phyloP scores from a whole-genome alignment of 2,888 invertebrate species.

The Metopia argyrocephala region DNA sequence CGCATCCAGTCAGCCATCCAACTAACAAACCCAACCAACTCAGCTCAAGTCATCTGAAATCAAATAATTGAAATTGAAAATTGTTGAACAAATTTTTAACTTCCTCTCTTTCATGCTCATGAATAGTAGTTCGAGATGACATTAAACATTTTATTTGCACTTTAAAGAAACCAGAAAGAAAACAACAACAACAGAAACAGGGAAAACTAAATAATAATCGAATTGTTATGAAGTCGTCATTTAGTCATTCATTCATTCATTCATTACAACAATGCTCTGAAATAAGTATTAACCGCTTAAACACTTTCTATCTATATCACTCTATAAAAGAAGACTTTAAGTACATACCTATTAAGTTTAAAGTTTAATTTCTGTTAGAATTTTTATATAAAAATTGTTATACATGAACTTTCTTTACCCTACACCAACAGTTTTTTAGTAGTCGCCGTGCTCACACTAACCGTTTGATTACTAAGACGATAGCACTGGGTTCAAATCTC shows the following conservation, averaged over 20 bases:
- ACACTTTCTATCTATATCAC: neutral
- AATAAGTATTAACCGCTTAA: neutral
- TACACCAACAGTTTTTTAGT: neutral
- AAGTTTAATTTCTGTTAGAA: conserved; percentile 40
- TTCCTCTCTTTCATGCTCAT: conserved; percentile 32
- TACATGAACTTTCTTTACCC: neutral
- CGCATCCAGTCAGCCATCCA: neutral
- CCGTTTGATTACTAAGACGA: too few relatives aligned
- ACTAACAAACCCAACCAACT: conserved; percentile 23
- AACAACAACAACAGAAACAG: too few relatives aligned
- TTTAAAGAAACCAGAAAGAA: too few relatives aligned
- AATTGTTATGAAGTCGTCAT: conserved; percentile 13
- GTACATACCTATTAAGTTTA: conserved; percentile 33
- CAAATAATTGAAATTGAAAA: conserved; percentile 35
- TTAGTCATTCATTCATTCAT: conserved; percentile 43
- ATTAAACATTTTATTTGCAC: conserved; percentile 58
- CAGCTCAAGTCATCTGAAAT: too few relatives aligned
- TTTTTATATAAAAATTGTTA: conserved; percentile 18
- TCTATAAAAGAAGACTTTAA: neutral
- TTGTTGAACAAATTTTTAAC: conserved; percentile 40
- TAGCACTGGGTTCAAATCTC: too few relatives aligned
- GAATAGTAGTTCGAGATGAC: conserved; percentile 50
- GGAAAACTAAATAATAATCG: neutral
- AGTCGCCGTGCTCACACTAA: too few relatives aligned
- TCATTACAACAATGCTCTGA: neutral